These are phyloP conservation scores for Hyles lineata DNA, from an alignment of 2,888 invertebrate species.

Conservation along the genomic window DNA sequence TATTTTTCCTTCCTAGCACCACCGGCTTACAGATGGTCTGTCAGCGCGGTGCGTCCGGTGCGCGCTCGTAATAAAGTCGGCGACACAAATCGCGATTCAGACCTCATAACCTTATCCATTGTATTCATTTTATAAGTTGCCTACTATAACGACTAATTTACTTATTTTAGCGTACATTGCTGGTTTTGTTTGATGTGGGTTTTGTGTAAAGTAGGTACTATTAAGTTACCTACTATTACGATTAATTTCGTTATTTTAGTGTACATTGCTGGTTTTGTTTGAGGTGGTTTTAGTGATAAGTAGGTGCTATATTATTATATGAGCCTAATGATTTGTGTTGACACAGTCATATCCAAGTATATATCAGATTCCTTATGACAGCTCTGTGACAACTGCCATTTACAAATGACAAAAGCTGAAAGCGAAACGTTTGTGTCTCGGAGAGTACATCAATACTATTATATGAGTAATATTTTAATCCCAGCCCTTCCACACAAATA, in stretches of 20 bases:
- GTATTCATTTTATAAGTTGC: slow-evolving; percentile 31
- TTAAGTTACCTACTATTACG: slow-evolving; percentile 46
- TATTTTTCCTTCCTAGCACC: slow-evolving; percentile 37
- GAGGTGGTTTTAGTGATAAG: background rate
- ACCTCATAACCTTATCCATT: slow-evolving; percentile 55
- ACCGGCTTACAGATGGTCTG: slow-evolving; percentile 59
- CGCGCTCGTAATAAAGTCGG: slow-evolving; percentile 62
- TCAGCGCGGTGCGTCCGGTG: slow-evolving; percentile 54
- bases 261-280: background rate
- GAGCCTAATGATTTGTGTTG: too few relatives aligned
- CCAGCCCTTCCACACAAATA: too few relatives aligned
- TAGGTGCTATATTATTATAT: background rate
- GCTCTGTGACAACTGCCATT: too few relatives aligned
- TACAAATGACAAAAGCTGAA: too few relatives aligned
- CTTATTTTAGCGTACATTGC: slow-evolving; percentile 11
- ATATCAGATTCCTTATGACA: too few relatives aligned
- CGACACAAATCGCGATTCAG: slow-evolving; percentile 59
- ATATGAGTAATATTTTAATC: too few relatives aligned
- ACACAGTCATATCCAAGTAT: too few relatives aligned
- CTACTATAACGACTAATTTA: slow-evolving; percentile 45
- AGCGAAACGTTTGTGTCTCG: too few relatives aligned
- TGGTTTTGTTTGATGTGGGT: background rate
- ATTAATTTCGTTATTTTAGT: slow-evolving; percentile 29
- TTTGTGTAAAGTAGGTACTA: too few relatives aligned
- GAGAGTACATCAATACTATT: too few relatives aligned